These are phyloP conservation scores for Virgularia gustaviana DNA, from an alignment of 92 coral and sea anemone genomes.

Conservation along the genomic window DNA sequence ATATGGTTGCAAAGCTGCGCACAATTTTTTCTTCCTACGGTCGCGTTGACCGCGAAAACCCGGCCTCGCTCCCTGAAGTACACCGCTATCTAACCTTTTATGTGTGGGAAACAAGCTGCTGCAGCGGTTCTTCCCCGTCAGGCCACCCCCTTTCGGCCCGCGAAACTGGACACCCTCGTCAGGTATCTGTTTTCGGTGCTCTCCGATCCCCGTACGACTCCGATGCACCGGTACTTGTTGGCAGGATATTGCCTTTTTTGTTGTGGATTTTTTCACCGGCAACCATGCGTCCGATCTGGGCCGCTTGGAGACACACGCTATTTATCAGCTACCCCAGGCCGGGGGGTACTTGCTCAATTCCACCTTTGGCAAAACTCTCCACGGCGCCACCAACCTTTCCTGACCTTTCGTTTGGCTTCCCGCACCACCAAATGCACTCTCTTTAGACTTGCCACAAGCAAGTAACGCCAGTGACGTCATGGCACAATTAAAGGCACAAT, in stretches of 20 bases:
- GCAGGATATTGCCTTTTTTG: conserved; percentile 18
- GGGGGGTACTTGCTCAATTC: conserved; percentile 36
- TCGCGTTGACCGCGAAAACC: conserved; percentile 37
- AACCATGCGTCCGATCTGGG: conserved; percentile 49
- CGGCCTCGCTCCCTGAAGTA: conserved; percentile 29
- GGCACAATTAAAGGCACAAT: no score
- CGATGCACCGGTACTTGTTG: conserved; percentile 23
- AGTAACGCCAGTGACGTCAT: no score
- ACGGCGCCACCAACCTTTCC: background rate
- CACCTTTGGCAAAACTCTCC: conserved; percentile 22
- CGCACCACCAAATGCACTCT: no score
- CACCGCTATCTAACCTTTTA: conserved; percentile 27
- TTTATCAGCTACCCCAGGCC: conserved; percentile 30
- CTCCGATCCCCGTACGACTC: background rate
- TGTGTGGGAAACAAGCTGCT: conserved; percentile 45
- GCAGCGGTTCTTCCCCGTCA: conserved; percentile 24
- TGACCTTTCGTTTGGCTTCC: conserved; percentile 28
- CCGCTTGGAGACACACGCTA: conserved; percentile 16
- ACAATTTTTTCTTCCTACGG: conserved; percentile 51
- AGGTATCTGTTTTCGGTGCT: background rate
- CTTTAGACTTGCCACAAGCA: no score
- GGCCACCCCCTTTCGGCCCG: conserved; percentile 35
- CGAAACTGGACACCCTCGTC: conserved; percentile 25
- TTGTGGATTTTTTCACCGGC: conserved; percentile 47
- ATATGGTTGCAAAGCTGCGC: conserved; percentile 35